phyloP scores from a whole-genome alignment of 1,140 invertebrate species.

The Cryptotermes secundus region DNA sequence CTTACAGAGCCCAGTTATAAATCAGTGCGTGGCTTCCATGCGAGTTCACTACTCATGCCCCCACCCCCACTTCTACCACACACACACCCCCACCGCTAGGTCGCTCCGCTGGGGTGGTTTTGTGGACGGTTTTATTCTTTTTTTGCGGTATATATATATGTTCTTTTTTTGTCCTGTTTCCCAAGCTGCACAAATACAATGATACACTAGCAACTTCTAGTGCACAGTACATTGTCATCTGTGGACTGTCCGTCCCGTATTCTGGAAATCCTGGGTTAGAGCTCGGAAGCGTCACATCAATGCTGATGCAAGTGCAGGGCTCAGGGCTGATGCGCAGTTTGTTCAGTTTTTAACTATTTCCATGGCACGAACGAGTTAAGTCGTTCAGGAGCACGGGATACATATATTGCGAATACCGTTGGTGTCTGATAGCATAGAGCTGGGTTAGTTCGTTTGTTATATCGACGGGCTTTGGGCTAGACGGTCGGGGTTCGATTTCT shows the following conservation, averaged over 20 bases:
- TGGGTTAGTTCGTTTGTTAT: too few species aligned
- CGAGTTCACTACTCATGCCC: constrained; percentile 4
- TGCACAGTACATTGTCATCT: background rate
- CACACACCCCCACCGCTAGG: background rate
- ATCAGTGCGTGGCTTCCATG: constrained; percentile 17
- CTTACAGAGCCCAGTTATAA: background rate
- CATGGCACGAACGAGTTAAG: too few species aligned
- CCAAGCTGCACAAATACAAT: constrained; percentile 19
- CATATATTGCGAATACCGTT: too few species aligned
- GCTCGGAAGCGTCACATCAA: background rate
- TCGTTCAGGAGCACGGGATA: too few species aligned
- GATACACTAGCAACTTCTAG: background rate
- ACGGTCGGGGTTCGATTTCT: too few species aligned
- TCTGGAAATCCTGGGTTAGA: background rate
- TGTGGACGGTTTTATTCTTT: constrained; percentile 16
- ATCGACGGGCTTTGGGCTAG: too few species aligned
- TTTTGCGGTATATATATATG: background rate
- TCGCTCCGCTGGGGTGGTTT: constrained; percentile 1
- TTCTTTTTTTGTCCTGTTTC: background rate
- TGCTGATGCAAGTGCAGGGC: too few species aligned
- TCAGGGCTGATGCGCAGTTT: too few species aligned
- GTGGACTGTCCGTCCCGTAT: background rate
- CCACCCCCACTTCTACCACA: background rate
- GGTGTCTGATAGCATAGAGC: too few species aligned
- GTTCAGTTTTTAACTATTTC: too few species aligned